Base-by-base conservation (phyloP, 2,797 vertebrate species). In the Silurus aristotelis region DNA sequence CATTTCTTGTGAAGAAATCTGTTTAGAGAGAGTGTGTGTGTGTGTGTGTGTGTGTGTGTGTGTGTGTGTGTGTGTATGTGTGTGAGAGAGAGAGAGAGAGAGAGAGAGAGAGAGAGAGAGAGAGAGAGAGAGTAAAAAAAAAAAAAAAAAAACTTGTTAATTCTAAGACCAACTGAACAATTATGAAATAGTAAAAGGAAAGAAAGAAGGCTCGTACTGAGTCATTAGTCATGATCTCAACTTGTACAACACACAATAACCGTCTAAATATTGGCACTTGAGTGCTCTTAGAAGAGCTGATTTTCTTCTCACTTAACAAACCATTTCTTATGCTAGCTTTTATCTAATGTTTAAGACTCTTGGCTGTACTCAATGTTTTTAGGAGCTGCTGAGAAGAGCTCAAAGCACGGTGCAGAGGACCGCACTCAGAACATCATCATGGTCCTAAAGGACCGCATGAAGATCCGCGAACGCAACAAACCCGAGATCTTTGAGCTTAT, bases 381-480 rank as follows among this genome's bases (percentile, higher is more conserved):
- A 99, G 98, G 98, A 88, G 98, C 98, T 0, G 98, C 98, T 0
- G 98, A 99, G 92, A 99, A 99, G 91, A 98, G 98, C 91, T 99
- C 98, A 25, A 99, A 99, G 90, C 98, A 99, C 0, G 98, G 98
- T 0, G 98, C 98, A 0, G 98, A 99, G 91, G 98, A 99, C 91
- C 93, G 98, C 27, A 99, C 98, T 0, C 97, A 98, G 94, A 99
- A 98, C 89, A 99, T 99, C 91, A 99, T 99, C 92, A 99, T 98
- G 97, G 98, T 98, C 86, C 94, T 99, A 82, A 99, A 99, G 90
- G 98, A 99, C 90, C 96, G 98, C 86, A 99, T 99, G 98, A 99
- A 99, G 94, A 99, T 99, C 93, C 95, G 98, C 3, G 98, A 99
- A 90, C 94, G 98, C 89, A 99, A 99, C 94, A 99, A 99, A 87